A percentile compares a stretch with the other conserved stretches of the same genome.
phyloP scores from a whole-genome alignment of 2,797 vertebrate genomes.

The Acanthurus tractus region DNA sequence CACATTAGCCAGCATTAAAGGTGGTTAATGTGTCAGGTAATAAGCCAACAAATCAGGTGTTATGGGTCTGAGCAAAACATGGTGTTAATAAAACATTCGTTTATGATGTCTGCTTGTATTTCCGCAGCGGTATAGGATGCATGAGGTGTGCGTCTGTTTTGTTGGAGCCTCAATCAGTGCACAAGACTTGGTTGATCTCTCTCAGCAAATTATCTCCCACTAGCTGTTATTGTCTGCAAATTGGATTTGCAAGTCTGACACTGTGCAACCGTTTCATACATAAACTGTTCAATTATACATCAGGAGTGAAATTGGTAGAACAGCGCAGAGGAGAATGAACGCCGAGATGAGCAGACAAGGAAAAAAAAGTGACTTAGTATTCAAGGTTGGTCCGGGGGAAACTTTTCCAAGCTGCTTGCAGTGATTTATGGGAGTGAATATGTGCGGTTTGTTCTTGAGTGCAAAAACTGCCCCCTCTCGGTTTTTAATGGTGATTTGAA shows the following conservation, averaged over 20 bases:
- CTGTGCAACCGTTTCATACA: conserved; percentile 47
- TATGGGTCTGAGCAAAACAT: neutral
- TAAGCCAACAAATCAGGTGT: neutral
- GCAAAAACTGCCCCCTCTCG: conserved; percentile 42
- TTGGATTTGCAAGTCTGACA: conserved; percentile 55
- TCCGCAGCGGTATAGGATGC: neutral
- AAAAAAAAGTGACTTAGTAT: conserved; percentile 60
- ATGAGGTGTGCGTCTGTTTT: conserved; percentile 11
- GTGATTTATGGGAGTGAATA: conserved; percentile 71
- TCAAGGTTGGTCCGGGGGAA: conserved; percentile 56
- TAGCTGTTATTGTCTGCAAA: conserved; percentile 49
- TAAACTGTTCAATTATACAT: conserved; percentile 61
- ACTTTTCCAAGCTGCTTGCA: conserved; percentile 33
- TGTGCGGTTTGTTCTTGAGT: conserved; percentile 66
- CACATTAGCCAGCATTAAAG: neutral
- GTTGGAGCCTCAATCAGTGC: neutral
- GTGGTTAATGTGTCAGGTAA: neutral
- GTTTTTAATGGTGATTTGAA: conserved; percentile 59
- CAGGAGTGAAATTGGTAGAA: conserved; percentile 50
- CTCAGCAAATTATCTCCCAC: conserved; percentile 42
- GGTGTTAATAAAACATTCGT: neutral
- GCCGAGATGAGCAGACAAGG: conserved; percentile 56
- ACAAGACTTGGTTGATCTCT: conserved; percentile 42
- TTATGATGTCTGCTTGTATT: conserved; percentile 4
- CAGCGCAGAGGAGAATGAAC: conserved; percentile 44